A percentile compares a stretch with the other conserved stretches of the same genome.
Evolutionary conservation across 2,888 invertebrate species (phyloP).

Genomic region (Hyalella azteca): DNA sequence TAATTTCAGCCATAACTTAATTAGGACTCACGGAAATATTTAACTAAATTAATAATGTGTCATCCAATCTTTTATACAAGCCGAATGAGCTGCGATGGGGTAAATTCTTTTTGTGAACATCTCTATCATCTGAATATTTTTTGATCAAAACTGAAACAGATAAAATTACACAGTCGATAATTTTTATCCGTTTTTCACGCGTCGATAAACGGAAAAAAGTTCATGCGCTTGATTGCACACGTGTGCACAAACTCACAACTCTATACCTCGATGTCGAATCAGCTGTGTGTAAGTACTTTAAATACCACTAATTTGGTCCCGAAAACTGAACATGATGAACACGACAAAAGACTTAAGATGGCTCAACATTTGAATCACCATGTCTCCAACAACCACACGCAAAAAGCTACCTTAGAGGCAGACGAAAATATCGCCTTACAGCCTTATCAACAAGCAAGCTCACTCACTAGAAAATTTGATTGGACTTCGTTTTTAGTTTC

Average conservation of each 20-base stretch:
- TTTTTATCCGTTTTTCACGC: not conserved
- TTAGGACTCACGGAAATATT: too few relatives aligned
- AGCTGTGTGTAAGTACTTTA: too few relatives aligned
- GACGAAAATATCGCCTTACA: not conserved
- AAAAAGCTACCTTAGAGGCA: not conserved
- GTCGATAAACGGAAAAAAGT: not conserved
- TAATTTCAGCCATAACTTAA: too few relatives aligned
- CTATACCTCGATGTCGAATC: too few relatives aligned
- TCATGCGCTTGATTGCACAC: not conserved
- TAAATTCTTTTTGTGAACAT: too few relatives aligned
- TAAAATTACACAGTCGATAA: not conserved
- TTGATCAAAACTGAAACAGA: not conserved
- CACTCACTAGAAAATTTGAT: not conserved
- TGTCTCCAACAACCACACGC: not conserved
- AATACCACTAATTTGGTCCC: slow-evolving; percentile 5
- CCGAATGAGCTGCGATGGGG: too few relatives aligned
- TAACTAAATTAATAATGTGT: too few relatives aligned
- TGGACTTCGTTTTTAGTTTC: not conserved
- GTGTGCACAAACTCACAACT: not conserved
- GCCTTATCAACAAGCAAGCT: not conserved
- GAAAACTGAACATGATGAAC: not conserved
- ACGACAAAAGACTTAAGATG: not conserved
- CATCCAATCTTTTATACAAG: too few relatives aligned
- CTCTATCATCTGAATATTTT: not conserved
- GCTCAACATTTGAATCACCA: not conserved